A percentile compares a stretch with the other conserved stretches of the same genome.
Conservation (phyloP, 1,140 invertebrate genomes). For the Drosophila novamexicana region DNA sequence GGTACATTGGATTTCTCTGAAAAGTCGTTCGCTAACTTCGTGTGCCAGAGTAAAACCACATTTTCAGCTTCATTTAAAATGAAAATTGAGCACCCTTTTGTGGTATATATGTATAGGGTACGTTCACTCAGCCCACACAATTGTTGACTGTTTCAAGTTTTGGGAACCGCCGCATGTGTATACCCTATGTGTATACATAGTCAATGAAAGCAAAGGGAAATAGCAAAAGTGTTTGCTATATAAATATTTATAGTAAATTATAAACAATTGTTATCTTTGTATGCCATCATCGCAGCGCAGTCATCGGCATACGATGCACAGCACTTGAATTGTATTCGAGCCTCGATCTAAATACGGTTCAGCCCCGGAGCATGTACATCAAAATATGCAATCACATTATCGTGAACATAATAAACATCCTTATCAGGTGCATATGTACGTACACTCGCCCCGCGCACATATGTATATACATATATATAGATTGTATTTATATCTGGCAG, state of each 20-base stretch:
- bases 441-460: conserved; percentile 9
- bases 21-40: background rate
- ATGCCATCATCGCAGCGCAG: conserved; percentile 39
- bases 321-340: conserved; percentile 42
- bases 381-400: conserved; percentile 23
- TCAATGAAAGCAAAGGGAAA: background rate
- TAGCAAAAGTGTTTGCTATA: conserved; percentile 39
- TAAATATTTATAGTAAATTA: conserved; percentile 62
- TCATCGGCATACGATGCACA: conserved; percentile 57
- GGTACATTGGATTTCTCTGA: conserved; percentile 5
- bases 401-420: conserved; percentile 18
- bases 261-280: conserved; percentile 71
- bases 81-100: conserved; percentile 26
- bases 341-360: conserved; percentile 40
- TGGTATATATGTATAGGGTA: background rate
- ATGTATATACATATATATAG: conserved; percentile 7
- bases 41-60: background rate
- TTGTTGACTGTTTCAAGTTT: conserved; percentile 5
- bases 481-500: conserved; percentile 17
- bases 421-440: conserved; percentile 39
- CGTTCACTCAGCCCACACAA: conserved; percentile 8
- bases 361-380: background rate
- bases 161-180: conserved; percentile 42
- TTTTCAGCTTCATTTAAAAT: conserved; percentile 47
- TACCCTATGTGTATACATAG: conserved; percentile 11